Evolutionary conservation across 1,140 invertebrate genomes (phyloP), one percentile per base, ranked within the genome.

Genomic region (Chironomus striatipennis): DNA sequence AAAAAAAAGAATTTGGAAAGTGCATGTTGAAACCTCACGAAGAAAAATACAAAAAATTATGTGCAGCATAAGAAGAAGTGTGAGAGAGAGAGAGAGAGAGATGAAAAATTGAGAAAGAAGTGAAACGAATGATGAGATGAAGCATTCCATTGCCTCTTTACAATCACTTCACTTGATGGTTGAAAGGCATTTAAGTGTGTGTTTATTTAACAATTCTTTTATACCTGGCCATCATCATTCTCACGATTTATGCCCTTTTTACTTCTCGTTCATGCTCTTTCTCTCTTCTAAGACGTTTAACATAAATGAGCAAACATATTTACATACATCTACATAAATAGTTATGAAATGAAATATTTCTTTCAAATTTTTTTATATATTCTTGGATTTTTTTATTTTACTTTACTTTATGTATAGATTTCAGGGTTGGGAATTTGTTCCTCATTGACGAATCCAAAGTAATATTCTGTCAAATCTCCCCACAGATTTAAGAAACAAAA

Each of bases 221-320:
- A 70, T 70, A 70, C 65, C 65, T 70, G 65, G 47, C 12, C 65
- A 70, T 70, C 65, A 70, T 70, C 65, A 70, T 70, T 70, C 65
- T 70, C 65, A 70, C 65, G 65, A 70, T 70, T 70, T 70, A 20
- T 70, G 65, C 47, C n/a, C n/a, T 34, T 15, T 57, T 57, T 57
- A n/a, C 12, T 57, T 57, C 47, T 15, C 15, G 43, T n/a, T 57
- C 47, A n/a, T 57, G 47, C 47, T 57, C 47, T 12, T 10, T 57
- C 47, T 57, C 47, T 12, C 47, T 57, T 57, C 47, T n/a, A 34
- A 34, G 24, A 34, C 24, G 47, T 57, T 5, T n/a, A 57, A 57
- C 47, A 57, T 57, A 57, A 57, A 57, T 57, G 47, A 57, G 47
- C 47, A 57, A 57, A 57, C n/a, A 57, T 57, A 57, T 57, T 57